Evolutionary conservation across 2,797 vertebrate species (phyloP).

Genomic region (Protonibea diacanthus): DNA sequence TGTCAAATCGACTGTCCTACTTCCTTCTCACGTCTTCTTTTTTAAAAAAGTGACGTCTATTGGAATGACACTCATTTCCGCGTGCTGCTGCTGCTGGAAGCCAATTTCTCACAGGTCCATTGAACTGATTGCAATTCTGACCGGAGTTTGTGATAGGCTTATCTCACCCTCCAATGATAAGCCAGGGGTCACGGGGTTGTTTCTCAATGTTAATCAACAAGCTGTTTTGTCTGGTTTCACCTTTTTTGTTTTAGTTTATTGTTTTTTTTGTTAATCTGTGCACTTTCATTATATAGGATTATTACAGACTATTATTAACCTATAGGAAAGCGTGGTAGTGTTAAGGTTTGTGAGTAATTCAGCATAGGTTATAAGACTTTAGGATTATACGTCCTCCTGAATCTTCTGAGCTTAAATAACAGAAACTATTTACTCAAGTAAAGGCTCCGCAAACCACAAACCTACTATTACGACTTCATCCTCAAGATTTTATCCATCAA

Average conservation of each 20-base stretch:
- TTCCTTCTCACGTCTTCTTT: slow-evolving; percentile 13
- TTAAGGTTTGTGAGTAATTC: slow-evolving; percentile 86
- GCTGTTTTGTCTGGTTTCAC: slow-evolving; percentile 65
- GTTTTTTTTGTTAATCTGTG: slow-evolving; percentile 86
- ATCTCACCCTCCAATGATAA: slow-evolving; percentile 58
- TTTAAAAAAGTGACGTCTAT: slow-evolving; percentile 49
- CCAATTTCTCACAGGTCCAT: slow-evolving; percentile 87
- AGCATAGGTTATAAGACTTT: slow-evolving; percentile 58
- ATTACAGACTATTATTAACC: slow-evolving; percentile 87
- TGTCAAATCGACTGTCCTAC: slow-evolving; percentile 23
- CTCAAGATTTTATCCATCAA: slow-evolving; percentile 77
- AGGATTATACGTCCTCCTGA: slow-evolving; percentile 67
- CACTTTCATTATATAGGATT: slow-evolving; percentile 95
- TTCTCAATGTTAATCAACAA: slow-evolving; percentile 71
- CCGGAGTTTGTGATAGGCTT: slow-evolving; percentile 56
- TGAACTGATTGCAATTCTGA: slow-evolving; percentile 54
- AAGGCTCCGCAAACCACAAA: slow-evolving; percentile 73
- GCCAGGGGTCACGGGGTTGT: slow-evolving; percentile 63
- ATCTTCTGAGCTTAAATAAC: slow-evolving; percentile 68
- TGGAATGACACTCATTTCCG: slow-evolving; percentile 72
- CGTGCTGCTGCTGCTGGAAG: slow-evolving; percentile 86
- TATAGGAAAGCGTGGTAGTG: slow-evolving; percentile 87
- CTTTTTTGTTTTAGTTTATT: slow-evolving; percentile 69
- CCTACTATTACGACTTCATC: slow-evolving; percentile 70
- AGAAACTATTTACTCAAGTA: slow-evolving; percentile 61